Conservation (phyloP, 2,888 invertebrate genomes). For the Rutpela maculata region DNA sequence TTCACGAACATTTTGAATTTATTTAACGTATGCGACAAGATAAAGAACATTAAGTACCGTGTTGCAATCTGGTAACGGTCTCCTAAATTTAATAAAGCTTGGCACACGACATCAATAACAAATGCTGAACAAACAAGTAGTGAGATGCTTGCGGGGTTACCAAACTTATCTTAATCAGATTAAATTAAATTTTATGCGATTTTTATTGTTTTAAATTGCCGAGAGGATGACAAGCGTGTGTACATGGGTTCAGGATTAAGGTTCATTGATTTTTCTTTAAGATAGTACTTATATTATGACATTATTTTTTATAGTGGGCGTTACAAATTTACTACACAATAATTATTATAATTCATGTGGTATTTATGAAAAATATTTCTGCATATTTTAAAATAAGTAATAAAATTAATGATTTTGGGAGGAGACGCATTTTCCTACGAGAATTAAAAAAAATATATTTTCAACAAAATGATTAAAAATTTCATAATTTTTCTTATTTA, state of each 20-base stretch:
- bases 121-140: neutral
- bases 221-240: slow-evolving; percentile 1
- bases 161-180: slow-evolving; percentile 20
- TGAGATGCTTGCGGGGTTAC: neutral
- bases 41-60: no score
- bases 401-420: no score
- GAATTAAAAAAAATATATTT: no score
- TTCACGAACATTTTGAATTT: no score
- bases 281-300: neutral
- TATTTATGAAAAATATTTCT: no score
- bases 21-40: no score
- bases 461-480: no score
- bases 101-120: slow-evolving; percentile 19
- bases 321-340: no score
- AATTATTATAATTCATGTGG: no score
- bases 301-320: neutral
- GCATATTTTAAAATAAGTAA: no score
- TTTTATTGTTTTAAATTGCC: slow-evolving; percentile 16
- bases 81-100: slow-evolving; percentile 13
- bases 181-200: slow-evolving; percentile 29
- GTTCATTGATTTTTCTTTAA: neutral
- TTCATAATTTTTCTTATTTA: no score
- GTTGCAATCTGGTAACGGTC: neutral
- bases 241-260: neutral
- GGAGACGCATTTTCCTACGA: no score